Percentiles rank a stretch among this genome's conserved stretches.
These are phyloP conservation scores for Nephrotoma appendiculata DNA, from an alignment of 2,888 invertebrate species.

Conservation along the genomic window DNA sequence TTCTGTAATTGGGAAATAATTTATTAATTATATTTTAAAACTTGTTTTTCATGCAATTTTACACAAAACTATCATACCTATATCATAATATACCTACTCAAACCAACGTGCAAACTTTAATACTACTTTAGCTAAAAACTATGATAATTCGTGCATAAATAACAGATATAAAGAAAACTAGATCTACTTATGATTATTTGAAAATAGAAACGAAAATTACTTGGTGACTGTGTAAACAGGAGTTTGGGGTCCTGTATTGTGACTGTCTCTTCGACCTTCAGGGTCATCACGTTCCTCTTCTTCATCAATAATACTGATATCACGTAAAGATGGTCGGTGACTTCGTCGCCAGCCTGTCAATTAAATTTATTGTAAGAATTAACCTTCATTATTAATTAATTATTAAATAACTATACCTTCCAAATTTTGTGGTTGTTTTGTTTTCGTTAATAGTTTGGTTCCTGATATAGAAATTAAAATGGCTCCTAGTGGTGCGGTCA, in stretches of 20 bases:
- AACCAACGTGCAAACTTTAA: background rate
- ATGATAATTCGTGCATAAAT: background rate
- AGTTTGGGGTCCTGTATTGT: background rate
- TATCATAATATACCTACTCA: background rate
- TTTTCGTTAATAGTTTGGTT: slow-evolving; percentile 61
- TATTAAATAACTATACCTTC: slow-evolving; percentile 35
- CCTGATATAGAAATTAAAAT: slow-evolving; percentile 69
- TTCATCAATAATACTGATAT: slow-evolving; percentile 76
- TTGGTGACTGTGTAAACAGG: background rate
- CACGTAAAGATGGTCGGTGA: slow-evolving; percentile 68
- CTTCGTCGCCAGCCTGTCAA: slow-evolving; percentile 57
- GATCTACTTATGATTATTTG: background rate
- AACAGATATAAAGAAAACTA: background rate
- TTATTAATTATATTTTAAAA: background rate
- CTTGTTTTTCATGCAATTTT: background rate
- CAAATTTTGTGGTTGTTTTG: slow-evolving; percentile 49
- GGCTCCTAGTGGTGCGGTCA: slow-evolving; percentile 75
- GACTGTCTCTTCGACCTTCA: slow-evolving; percentile 23
- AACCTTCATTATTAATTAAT: background rate
- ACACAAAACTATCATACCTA: background rate
- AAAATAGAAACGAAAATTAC: background rate
- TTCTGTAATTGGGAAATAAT: background rate
- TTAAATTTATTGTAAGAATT: background rate
- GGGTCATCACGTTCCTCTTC: slow-evolving; percentile 53
- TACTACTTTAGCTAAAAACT: background rate